Base-by-base conservation (phyloP, 2,888 invertebrate genomes). In the Erannis defoliaria region DNA sequence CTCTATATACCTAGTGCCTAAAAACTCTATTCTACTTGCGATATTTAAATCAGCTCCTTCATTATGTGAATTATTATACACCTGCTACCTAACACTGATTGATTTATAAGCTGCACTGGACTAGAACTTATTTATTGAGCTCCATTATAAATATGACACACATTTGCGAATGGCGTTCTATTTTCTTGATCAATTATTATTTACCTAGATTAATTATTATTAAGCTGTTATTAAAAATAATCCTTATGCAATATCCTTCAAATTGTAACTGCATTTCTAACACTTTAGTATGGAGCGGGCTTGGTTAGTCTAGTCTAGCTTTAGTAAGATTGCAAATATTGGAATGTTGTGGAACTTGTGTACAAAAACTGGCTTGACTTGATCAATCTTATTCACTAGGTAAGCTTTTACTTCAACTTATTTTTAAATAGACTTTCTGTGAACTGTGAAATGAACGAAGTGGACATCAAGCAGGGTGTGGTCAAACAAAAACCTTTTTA, bases 251-350 rank as follows among this genome's bases (percentile, higher is more conserved):
- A 60, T 43, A 51, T 61, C 51, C 55, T 55, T 61, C 5, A 46
- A 55, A 55, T 50, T 51, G 37, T 61, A 38, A 61, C 45, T 51
- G 46, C 51, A 55, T 51, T 33, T 56, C 26, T 56, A 62, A 56
- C 61, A 62, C 55, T 56, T 51, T 4, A 31, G 26, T 45, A 33
- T 33, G 51, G 46, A 43, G 5, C 16, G 31, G 40, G 37, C 35
- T 55, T 35, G 31, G 43, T 49, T 37, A 26, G 48, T 23, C 12
- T 37, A 26, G 48, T 23, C 12, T 29, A 40, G 40, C 31, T 29
- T 16, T 48, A 48, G 16, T n/a, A 14, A 38, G 49, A 21, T 38
- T 42, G 21, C 42, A 56, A 23, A 40, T 35, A 14, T 23, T 14
- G 23, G 16, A 49, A 37, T 38, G 16, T 50, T n/a, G 14, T 50